A percentile compares a stretch with the other conserved stretches of the same genome.
These are phyloP conservation scores for Hyles lineata DNA, from an alignment of 2,888 invertebrate species.

Conservation along the genomic window DNA sequence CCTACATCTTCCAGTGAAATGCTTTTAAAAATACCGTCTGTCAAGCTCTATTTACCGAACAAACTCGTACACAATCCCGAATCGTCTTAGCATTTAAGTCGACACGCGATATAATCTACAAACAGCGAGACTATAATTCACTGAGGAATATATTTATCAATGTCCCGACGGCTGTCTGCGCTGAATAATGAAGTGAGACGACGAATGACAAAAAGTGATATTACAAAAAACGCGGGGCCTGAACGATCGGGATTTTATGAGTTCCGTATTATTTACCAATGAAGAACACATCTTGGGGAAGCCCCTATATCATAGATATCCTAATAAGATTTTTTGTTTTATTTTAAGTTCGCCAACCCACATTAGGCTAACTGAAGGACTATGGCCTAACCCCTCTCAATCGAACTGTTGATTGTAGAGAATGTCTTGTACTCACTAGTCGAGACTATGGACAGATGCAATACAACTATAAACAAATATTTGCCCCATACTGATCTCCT, in stretches of 20 bases:
- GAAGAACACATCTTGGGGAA: background rate
- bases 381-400: no score
- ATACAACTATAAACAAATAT: no score
- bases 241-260: no score
- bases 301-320: no score
- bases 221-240: slow-evolving; percentile 29
- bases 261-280: background rate
- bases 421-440: no score
- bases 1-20: no score
- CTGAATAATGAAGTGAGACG: slow-evolving; percentile 56
- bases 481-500: no score
- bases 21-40: no score
- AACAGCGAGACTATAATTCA: slow-evolving; percentile 44
- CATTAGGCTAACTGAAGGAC: background rate
- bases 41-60: background rate
- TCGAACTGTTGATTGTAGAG: no score
- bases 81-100: background rate
- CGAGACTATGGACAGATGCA: no score
- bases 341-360: no score
- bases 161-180: slow-evolving; percentile 45
- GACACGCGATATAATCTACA: slow-evolving; percentile 14
- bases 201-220: slow-evolving; percentile 45
- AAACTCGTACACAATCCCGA: background rate
- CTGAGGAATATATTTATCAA: slow-evolving; percentile 60
- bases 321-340: no score